Evolutionary conservation across 1,140 invertebrate genomes (phyloP), one percentile per base, ranked within the genome.

Genomic region (Brachionus plicatilis): DNA sequence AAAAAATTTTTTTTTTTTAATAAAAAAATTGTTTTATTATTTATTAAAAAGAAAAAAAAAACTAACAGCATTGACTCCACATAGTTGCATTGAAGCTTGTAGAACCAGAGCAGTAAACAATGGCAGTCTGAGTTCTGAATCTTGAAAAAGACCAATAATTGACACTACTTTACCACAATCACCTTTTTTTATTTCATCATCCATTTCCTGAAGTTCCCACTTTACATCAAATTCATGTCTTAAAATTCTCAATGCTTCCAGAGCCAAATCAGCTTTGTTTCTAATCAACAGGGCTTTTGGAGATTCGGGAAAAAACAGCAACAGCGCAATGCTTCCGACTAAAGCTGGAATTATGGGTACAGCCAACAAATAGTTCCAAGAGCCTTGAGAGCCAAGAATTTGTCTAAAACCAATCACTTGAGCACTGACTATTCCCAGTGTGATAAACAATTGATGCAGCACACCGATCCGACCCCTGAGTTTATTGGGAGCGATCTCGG

Each of bases 251-350:
- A 80, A 82, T 88, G 76, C 5, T 86, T 68, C 60, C 6, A 41
- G 12, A 9, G 79, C 79, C n/a, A 29, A n/a, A 7, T 65, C 53
- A 17, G 60, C 79, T 12, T 68, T 82, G 17, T 82, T 65, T 65
- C 41, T 37, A 12, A 65, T 12, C 11, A 82, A 20, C 53, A 82
- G 11, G 12, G 53, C 65, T 37, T 95, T 95, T 0, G 96, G 96
- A 4, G 94, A 95, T 88, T 97, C 96, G 0, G 95, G 95, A 86
- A 95, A 96, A 24, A 96, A 88, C 0, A 95, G 94, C 75, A 97
- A 87, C 3, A 91, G 86, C 6, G 94, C 86, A 89, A 82, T 8
- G 20, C 94, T 93, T 86, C 95, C 92, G 2, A 95, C 88, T 0
- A 93, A 93, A 0, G 95, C 95, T 0, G 45, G 43, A 47, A 95